These are phyloP conservation scores for Scotopteryx bipunctaria DNA, from an alignment of 2,888 invertebrate genomes.

Conservation along the genomic window DNA sequence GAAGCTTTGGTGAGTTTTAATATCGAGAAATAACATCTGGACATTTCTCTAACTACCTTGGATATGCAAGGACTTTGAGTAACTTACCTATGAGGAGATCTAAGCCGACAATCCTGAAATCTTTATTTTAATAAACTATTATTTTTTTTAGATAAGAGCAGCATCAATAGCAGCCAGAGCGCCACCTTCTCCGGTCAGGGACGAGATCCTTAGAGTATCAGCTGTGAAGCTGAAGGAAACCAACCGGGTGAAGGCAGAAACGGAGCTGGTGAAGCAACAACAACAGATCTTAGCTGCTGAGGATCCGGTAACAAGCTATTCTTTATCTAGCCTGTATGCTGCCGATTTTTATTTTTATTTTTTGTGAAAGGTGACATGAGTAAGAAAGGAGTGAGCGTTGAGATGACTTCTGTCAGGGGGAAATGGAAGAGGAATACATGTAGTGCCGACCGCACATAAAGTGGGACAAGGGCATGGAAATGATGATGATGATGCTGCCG, in stretches of 20 bases:
- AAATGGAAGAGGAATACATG: no score
- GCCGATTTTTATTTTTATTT: no score
- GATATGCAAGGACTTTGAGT: not conserved
- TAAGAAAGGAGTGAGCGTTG: no score
- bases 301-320: constrained; percentile 65
- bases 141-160: constrained; percentile 64
- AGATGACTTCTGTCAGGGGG: no score
- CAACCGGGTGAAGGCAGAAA: constrained; percentile 81
- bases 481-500: no score
- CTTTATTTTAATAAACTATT: not conserved
- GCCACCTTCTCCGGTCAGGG: constrained; percentile 71
- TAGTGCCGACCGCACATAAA: no score
- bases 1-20: constrained; percentile 82
- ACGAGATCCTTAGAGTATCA: constrained; percentile 72
- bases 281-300: constrained; percentile 81
- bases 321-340: no score
- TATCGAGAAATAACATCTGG: not conserved
- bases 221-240: constrained; percentile 82
- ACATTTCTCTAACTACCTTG: not conserved
- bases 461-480: no score
- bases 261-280: constrained; percentile 82
- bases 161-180: constrained; percentile 68
- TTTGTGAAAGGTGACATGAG: no score
- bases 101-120: no score
- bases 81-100: no score